Conservation (phyloP, 2,113 vertebrate genomes). For the Prietella phreatophila region DNA sequence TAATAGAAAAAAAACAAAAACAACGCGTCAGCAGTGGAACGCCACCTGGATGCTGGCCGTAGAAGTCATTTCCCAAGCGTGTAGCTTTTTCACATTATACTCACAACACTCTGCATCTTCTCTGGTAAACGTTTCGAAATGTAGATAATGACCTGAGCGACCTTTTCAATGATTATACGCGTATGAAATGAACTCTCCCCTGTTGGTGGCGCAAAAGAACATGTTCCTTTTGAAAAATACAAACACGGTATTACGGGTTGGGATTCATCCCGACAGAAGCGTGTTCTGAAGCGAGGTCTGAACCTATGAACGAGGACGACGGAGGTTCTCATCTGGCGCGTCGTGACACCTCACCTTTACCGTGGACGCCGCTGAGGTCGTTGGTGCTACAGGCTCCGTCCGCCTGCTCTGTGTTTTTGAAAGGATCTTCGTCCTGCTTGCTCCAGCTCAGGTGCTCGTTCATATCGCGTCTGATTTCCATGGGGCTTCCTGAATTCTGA, state of each 20-base stretch:
- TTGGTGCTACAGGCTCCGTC: conserved; percentile 6
- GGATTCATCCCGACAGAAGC: not conserved
- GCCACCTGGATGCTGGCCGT: not conserved
- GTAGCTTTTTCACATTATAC: not conserved
- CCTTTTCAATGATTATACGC: no score
- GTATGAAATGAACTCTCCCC: no score
- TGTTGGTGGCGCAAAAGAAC: not conserved
- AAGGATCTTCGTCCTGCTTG: conserved; percentile 38
- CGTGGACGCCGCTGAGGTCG: conserved; percentile 65
- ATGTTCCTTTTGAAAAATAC: not conserved
- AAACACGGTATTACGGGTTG: not conserved
- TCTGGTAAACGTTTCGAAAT: not conserved
- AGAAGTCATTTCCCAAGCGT: not conserved
- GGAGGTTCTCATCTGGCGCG: not conserved
- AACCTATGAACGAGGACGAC: not conserved
- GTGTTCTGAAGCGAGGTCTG: not conserved
- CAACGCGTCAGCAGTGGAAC: not conserved
- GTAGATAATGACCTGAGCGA: no score
- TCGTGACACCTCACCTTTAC: conserved; percentile 59
- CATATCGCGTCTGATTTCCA: conserved; percentile 39
- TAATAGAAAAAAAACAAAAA: no score
- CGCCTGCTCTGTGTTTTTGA: conserved; percentile 25
- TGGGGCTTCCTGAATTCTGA: conserved; percentile 31
- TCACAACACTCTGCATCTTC: not conserved
- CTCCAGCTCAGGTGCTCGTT: conserved; percentile 9